Evolutionary conservation across 2,797 vertebrate genomes (phyloP).

Genomic region (Dallia pectoralis): DNA sequence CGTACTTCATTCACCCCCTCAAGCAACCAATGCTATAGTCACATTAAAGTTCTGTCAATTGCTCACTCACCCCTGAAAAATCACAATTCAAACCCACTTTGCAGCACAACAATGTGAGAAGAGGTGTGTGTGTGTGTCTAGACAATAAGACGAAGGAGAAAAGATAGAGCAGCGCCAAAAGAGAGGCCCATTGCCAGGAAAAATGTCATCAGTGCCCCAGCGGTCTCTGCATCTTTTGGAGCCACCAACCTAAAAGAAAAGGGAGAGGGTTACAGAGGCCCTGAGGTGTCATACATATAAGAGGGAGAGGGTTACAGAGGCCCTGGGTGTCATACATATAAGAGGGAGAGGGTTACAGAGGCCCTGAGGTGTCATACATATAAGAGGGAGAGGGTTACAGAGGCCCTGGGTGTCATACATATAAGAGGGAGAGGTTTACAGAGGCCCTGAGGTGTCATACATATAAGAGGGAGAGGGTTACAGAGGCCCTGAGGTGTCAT

Average conservation of each 20-base stretch:
- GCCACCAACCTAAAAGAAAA: conserved; percentile 75
- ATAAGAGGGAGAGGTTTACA: conserved; percentile 42
- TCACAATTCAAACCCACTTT: too few species aligned
- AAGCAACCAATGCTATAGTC: too few species aligned
- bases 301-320: conserved; percentile 39
- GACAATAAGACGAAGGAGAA: conserved; percentile 74
- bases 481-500: too few species aligned
- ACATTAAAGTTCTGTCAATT: too few species aligned
- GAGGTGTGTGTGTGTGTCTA: conserved; percentile 39
- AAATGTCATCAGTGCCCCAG: conserved; percentile 89
- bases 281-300: too few species aligned
- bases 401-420: too few species aligned
- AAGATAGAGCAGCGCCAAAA: conserved; percentile 80
- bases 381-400: conserved; percentile 41
- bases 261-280: conserved; percentile 38
- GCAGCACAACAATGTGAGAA: too few species aligned
- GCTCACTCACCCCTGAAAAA: too few species aligned
- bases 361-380: too few species aligned
- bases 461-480: conserved; percentile 45
- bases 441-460: too few species aligned
- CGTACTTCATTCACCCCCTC: too few species aligned
- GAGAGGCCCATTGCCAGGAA: conserved; percentile 86
- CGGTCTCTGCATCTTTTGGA: conserved; percentile 80
- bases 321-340: too few species aligned
- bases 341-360: conserved; percentile 40